Evolutionary conservation across 2,113 vertebrate species (phyloP).

Genomic region (Emydocephalus ijimae): DNA sequence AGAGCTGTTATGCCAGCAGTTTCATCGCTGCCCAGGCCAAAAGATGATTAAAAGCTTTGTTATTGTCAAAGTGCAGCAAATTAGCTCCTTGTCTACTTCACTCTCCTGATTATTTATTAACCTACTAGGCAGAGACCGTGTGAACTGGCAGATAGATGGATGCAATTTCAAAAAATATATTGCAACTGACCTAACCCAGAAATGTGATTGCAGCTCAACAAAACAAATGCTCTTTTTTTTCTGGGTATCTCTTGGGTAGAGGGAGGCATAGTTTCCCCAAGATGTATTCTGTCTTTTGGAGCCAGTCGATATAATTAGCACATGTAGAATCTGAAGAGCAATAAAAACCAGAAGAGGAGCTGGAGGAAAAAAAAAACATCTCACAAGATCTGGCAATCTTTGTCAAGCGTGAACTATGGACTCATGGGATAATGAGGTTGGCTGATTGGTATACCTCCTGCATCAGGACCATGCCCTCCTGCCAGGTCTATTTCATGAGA

Average conservation of each 20-base stretch:
- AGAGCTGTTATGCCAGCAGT: constrained; percentile 9
- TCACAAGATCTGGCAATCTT: not conserved
- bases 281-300: not conserved
- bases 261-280: not conserved
- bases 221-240: not conserved
- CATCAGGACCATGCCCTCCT: not conserved
- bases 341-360: not conserved
- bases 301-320: not conserved
- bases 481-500: not conserved
- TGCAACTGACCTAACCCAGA: not conserved
- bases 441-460: constrained; percentile 2
- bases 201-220: not conserved
- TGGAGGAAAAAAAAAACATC: not conserved
- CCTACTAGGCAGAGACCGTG: not conserved
- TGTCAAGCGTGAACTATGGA: not conserved
- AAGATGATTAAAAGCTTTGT: constrained; percentile 38
- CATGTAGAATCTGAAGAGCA: not conserved
- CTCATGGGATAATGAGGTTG: not conserved
- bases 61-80: constrained; percentile 17
- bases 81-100: not conserved
- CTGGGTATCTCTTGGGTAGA: not conserved
- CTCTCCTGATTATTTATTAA: constrained; percentile 42
- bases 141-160: not conserved
- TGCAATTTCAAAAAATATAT: not conserved
- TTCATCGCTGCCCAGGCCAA: not conserved